Base-by-base conservation (phyloP, 2,797 vertebrate genomes). In the Galaxias olidus region DNA sequence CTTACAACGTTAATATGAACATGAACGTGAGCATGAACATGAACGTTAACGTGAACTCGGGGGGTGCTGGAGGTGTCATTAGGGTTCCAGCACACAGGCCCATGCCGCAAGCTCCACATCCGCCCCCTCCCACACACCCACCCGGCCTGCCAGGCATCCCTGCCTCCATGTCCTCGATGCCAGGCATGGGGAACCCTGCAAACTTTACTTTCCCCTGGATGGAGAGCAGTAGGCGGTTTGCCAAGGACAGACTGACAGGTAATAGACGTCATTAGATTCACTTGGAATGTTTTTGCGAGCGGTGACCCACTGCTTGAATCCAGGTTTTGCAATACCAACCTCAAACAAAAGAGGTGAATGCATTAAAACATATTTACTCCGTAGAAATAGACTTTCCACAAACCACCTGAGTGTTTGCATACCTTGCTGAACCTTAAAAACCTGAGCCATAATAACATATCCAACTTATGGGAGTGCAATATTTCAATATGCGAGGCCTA, bases 191-290 rank as follows among this genome's bases (percentile, higher is more conserved):
- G 15, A 86, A 85, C 63, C 88, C 93, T 14, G 75, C 88, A 0
- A 94, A 93, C 71, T 94, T 97, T 85, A 91, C 94, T 75, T 98
- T 98, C 74, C 96, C 96, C 4, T 98, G 96, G 96, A 96, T 96
- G 96, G 96, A 98, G 83, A 94, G 93, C 87, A 94, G 93, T 71
- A 91, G 95, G 72, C 91, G 95, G 78, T 94, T 96, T 68, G 93
- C 94, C 51, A 98, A 98, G 83, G 96, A 98, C 81, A 93, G 95
- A 84, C 79, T 98, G 50, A 94, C 95, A 88, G 96, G 96, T 98
- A 92, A 94, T 88, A 56, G 5, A 41, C 10, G 49, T 9, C 20
- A 12, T 56, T 53, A 53, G 11, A 17, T 53, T 53, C 7, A 53
- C 18, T 18, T 8, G 4, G 15, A 51, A 51, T 4, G 7, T 46